Conservation (phyloP, 2,797 vertebrate species). For the Sphenodon punctatus region DNA sequence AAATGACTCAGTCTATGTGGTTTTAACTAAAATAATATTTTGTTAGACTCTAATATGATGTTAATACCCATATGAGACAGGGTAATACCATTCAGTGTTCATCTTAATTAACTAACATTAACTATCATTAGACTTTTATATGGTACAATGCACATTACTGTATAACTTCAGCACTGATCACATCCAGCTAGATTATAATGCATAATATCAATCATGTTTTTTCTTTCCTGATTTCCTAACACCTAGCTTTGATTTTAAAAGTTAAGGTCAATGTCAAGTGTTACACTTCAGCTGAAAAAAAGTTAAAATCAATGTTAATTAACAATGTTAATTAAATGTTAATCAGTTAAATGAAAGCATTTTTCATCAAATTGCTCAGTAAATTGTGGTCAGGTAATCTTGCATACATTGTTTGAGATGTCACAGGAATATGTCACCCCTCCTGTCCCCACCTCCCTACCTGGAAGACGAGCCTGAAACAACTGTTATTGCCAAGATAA, state of each 20-base stretch:
- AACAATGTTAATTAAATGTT: conserved; percentile 81
- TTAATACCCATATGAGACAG: conserved; percentile 74
- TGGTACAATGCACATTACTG: conserved; percentile 80
- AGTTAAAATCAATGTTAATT: conserved; percentile 79
- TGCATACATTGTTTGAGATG: conserved; percentile 66
- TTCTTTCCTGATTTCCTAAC: conserved; percentile 66
- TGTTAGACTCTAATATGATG: conserved; percentile 74
- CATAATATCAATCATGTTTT: conserved; percentile 76
- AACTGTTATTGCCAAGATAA: conserved; percentile 48
- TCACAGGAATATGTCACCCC: conserved; percentile 58
- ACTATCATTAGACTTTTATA: conserved; percentile 80
- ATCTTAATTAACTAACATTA: conserved; percentile 83
- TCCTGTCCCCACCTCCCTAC: conserved; percentile 26
- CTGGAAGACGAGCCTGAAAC: conserved; percentile 27
- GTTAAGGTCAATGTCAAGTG: conserved; percentile 79
- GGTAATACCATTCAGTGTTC: conserved; percentile 75
- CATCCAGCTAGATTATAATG: conserved; percentile 72
- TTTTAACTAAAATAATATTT: conserved; percentile 81
- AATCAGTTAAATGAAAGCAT: conserved; percentile 79
- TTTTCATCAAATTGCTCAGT: conserved; percentile 71
- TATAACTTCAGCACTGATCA: conserved; percentile 71
- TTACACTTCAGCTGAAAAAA: conserved; percentile 75
- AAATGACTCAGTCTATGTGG: conserved; percentile 62
- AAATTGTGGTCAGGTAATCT: conserved; percentile 73
- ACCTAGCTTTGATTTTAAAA: conserved; percentile 76